These are phyloP conservation scores for Eupithecia dodoneata DNA, from an alignment of 2,888 invertebrate genomes.

Conservation along the genomic window DNA sequence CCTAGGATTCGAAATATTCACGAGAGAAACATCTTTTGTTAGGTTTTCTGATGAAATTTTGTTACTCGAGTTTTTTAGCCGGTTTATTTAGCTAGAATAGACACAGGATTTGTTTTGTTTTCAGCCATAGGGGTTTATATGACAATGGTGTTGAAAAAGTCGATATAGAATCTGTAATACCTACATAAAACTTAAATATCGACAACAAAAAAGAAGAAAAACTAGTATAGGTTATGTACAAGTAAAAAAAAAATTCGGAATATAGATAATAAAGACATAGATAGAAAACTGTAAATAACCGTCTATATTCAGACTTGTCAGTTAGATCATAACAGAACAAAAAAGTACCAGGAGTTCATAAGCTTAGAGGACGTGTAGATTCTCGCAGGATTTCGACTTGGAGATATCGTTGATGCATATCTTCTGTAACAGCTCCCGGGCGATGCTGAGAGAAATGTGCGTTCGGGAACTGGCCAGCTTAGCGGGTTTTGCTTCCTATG, in stretches of 20 bases:
- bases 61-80: neutral
- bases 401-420: constrained; percentile 93
- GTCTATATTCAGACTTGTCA: neutral
- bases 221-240: neutral
- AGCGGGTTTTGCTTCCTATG: constrained; percentile 81
- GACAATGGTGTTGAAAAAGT: neutral
- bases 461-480: constrained; percentile 92
- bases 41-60: neutral
- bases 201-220: neutral
- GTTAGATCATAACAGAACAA: neutral
- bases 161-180: neutral
- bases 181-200: neutral
- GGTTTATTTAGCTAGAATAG: neutral
- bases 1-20: neutral
- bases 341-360: constrained; percentile 52
- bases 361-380: constrained; percentile 90
- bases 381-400: constrained; percentile 94
- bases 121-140: neutral
- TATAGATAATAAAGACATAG: neutral
- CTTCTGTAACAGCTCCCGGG: constrained; percentile 92
- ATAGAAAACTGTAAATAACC: neutral
- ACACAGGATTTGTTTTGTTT: neutral
- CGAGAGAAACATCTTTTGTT: neutral
- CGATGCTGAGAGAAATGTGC: constrained; percentile 91
- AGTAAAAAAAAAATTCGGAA: neutral